Evolutionary conservation across 2,888 invertebrate species (phyloP).

Genomic region (Tuberolachnus salignus): DNA sequence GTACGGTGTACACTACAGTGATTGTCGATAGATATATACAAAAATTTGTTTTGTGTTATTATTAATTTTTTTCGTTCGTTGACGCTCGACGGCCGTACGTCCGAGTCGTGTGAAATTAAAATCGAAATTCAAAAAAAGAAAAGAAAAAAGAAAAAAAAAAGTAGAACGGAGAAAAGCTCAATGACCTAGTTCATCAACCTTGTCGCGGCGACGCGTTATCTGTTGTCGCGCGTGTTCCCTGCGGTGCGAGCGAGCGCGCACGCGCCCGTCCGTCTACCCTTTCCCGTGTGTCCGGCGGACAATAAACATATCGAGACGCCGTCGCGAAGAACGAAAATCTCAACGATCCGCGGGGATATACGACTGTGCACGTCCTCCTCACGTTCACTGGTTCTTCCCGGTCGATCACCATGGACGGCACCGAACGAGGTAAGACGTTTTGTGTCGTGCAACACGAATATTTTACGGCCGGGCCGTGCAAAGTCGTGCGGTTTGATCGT

Average conservation of each 20-base stretch:
- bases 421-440: constrained; percentile 40
- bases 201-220: constrained; percentile 14
- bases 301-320: not conserved
- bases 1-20: too few relatives aligned
- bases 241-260: not conserved
- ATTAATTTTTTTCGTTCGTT: not conserved
- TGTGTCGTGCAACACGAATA: not conserved
- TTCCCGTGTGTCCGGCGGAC: not conserved
- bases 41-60: too few relatives aligned
- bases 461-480: not conserved
- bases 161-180: not conserved
- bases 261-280: not conserved
- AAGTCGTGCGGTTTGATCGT: not conserved
- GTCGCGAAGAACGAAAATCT: not conserved
- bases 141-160: too few relatives aligned
- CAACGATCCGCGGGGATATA: too few relatives aligned
- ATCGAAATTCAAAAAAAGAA: too few relatives aligned
- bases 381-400: not conserved
- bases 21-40: too few relatives aligned
- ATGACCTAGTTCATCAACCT: constrained; percentile 52
- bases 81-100: not conserved
- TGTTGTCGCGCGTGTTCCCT: constrained; percentile 12
- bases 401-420: constrained; percentile 25
- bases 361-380: too few relatives aligned
- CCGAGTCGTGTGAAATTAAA: not conserved